Evolutionary conservation across 2,797 vertebrate species (phyloP), one percentile per base, ranked within the genome.

Genomic region (Poecilia gillii): DNA sequence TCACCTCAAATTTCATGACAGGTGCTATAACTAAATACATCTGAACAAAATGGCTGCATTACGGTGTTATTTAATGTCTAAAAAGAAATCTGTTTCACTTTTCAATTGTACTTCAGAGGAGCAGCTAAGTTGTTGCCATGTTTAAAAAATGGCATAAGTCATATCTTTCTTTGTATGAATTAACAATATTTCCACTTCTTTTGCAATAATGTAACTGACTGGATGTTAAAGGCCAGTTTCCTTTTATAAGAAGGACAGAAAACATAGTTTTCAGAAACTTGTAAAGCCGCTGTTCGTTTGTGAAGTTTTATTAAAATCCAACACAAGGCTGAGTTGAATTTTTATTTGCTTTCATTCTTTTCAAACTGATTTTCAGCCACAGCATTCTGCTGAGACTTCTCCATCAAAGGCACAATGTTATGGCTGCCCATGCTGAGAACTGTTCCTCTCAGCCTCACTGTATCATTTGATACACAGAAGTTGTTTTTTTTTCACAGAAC

Each of bases 1-100:
- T 88, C 81, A 87, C 76, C 78, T 89, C 64, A 51, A 51, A 85
- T 90, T 89, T 84, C 81, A 85, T 5, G 80, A 89, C 90, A 91
- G 86, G 78, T 91, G 82, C 81, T 76, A 75, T 71, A 75, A 88
- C 89, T 81, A 77, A 86, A 72, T 79, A 77, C 87, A 85, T 84
- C 76, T 68, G 51, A 73, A 81, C 33, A 53, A 84, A 84, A 87
- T 41, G 43, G 78, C 77, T 76, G 47, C 76, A 31, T 77, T 43
- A 74, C 75, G 74, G 78, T 78, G 72, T 83, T 59, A 74, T 14
- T 39, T 74, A 36, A n/a, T 47, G 49, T 74, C 20, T 72, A 73
- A 81, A 43, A 43, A 8, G 6, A 55, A 53, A n/a, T 6, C 12
- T 45, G 16, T 62, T 68, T 39, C 23, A 0, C 3, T n/a, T 66